These are phyloP conservation scores for Acronicta alni DNA, from an alignment of 2,888 invertebrate genomes.

Conservation along the genomic window DNA sequence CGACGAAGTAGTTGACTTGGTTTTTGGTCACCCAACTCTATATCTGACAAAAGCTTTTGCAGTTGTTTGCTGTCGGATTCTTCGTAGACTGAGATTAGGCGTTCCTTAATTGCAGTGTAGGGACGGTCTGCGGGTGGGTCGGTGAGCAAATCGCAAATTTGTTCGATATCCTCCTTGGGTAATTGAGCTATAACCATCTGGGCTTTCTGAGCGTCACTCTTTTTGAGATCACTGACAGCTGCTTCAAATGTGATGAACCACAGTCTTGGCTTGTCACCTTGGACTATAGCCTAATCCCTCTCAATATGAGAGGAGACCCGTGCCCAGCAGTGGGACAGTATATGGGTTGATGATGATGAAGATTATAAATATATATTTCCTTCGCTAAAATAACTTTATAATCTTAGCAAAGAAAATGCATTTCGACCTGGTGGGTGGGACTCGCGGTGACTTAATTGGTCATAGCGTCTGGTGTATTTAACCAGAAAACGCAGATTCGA, in stretches of 20 bases:
- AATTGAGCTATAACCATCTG: slow-evolving; percentile 6
- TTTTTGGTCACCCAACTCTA: slow-evolving; percentile 39
- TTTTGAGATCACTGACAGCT: background rate
- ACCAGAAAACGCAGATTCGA: too few species aligned
- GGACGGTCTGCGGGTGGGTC: slow-evolving; percentile 3
- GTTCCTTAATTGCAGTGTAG: slow-evolving; percentile 11
- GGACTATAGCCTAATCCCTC: too few species aligned
- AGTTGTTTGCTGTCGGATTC: slow-evolving; percentile 29
- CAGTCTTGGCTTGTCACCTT: slow-evolving; percentile 18
- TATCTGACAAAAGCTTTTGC: slow-evolving; percentile 35
- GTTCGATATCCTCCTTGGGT: slow-evolving; percentile 7
- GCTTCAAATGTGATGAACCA: slow-evolving; percentile 21
- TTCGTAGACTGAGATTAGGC: slow-evolving; percentile 25
- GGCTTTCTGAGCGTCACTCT: slow-evolving; percentile 5
- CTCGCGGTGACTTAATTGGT: too few species aligned
- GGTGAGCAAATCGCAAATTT: slow-evolving; percentile 10
- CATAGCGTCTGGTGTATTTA: too few species aligned
- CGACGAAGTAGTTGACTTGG: slow-evolving; percentile 35
- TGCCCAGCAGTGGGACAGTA: too few species aligned
- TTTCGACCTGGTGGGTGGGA: too few species aligned
- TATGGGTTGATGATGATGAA: too few species aligned
- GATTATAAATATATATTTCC: too few species aligned
- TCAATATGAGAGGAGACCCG: too few species aligned
- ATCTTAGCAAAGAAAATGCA: too few species aligned
- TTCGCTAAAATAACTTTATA: too few species aligned